phyloP scores from a whole-genome alignment of 2,113 vertebrate genomes.

The Hemiprocne comata region DNA sequence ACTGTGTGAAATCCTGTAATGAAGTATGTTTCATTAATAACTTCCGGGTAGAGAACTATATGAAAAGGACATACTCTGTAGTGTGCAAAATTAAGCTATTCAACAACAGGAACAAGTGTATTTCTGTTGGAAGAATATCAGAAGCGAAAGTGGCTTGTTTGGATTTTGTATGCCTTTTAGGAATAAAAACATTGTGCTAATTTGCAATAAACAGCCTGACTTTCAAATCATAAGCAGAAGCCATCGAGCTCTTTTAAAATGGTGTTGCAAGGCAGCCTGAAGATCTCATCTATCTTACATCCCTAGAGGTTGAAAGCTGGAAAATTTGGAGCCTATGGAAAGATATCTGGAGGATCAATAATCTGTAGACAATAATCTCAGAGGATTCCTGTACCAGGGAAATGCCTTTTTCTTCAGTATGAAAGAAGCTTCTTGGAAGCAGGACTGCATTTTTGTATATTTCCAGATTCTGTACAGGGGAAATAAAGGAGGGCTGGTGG shows the following conservation, averaged over 20 bases:
- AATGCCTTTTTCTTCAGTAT: neutral
- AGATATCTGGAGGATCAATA: neutral
- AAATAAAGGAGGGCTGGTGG: neutral
- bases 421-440: neutral
- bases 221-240: neutral
- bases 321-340: neutral
- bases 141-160: neutral
- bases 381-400: neutral
- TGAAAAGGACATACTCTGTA: neutral
- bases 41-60: neutral
- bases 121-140: neutral
- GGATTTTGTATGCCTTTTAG: neutral
- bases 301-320: neutral
- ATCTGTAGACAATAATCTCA: neutral
- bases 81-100: neutral
- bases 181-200: neutral
- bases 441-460: neutral
- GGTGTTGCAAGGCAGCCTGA: neutral
- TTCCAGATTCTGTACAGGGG: neutral
- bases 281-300: constrained; percentile 1
- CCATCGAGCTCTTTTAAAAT: neutral
- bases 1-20: neutral
- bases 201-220: neutral
- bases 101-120: neutral
- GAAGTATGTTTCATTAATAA: neutral